phyloP scores from a whole-genome alignment of 2,888 invertebrate species.

The Temnothorax unifasciatus region DNA sequence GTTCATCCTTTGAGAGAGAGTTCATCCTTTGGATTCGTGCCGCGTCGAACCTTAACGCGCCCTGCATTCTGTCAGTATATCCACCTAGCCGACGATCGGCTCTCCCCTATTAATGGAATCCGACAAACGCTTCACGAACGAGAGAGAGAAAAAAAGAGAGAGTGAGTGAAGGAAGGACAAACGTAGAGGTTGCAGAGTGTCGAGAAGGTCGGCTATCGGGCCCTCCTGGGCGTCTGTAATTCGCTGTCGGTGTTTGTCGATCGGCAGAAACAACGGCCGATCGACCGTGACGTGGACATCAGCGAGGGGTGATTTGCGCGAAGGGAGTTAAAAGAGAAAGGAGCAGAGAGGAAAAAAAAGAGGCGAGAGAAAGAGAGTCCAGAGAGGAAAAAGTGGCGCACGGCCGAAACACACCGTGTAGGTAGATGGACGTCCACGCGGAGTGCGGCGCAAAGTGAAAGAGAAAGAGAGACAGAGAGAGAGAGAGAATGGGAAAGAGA shows the following conservation, averaged over 20 bases:
- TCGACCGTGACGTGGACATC: constrained; percentile 40
- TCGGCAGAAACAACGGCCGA: constrained; percentile 67
- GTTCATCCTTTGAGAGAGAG: not conserved
- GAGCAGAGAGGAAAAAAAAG: not conserved
- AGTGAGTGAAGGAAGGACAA: not conserved
- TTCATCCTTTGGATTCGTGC: not conserved
- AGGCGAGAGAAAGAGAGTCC: constrained; percentile 53
- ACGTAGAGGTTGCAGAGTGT: constrained; percentile 31
- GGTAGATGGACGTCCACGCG: constrained; percentile 76
- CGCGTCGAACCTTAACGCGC: constrained; percentile 3
- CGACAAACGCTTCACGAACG: not conserved
- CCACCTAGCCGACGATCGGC: not conserved
- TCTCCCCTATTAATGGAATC: constrained; percentile 41
- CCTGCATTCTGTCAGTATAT: constrained; percentile 6
- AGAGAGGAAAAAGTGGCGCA: constrained; percentile 69
- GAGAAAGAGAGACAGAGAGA: constrained; percentile 62
- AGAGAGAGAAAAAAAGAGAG: not conserved
- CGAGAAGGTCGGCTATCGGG: constrained; percentile 30
- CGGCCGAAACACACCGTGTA: constrained; percentile 72
- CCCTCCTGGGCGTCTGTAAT: constrained; percentile 33
- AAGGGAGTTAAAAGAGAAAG: constrained; percentile 46
- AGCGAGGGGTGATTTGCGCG: constrained; percentile 30
- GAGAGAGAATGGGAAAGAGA: constrained; percentile 39
- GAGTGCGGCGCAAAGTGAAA: constrained; percentile 68
- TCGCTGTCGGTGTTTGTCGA: constrained; percentile 49